Base-by-base conservation (phyloP, 2,797 vertebrate species). In the Hyperoplus lanceolatus region DNA sequence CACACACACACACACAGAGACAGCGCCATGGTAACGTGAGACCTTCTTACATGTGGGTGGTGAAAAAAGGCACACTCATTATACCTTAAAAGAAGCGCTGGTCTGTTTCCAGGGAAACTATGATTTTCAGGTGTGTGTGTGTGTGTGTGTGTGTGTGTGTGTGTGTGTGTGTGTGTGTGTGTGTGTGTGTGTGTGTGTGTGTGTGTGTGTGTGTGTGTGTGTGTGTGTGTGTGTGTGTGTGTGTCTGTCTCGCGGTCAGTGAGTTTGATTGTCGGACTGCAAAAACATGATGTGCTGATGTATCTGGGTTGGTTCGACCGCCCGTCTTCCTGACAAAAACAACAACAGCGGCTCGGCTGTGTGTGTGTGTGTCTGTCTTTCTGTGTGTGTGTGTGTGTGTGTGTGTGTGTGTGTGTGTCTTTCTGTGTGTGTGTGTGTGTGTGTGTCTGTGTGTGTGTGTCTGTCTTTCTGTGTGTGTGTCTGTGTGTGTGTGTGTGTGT, bases 31-130 rank as follows among this genome's bases (percentile, higher is more conserved):
- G 93, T 85, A 95, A 94, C 93, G 54, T 69, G 84, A 92, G 84
- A 79, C 78, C 87, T 79, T 84, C 82, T 86, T 77, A 69, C 86
- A 82, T 78, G 89, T 90, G 89, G 87, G 89, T 86, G 90, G 90
- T 29, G 29, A 29, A 87, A 84, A 90, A 93, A 91, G 83, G 73
- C 84, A 78, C 73, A 86, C 69, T 90, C 84, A 92, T 91, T 89
- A 86, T 77, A 82, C 80, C 85, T 91, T 92, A 86, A 89, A 84
- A 81, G 87, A 92, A 89, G 73, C 72, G 62, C 88, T 79, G 80
- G 87, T 80, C 77, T 85, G 91, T 96, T 97, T 93, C 95, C 95
- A 96, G 77, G 95, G 96, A 94, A 96, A 96, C 95, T 36, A 63
- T 82, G 78, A 73, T 90, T 83, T 86, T 88, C 90, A 90, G 88